These are phyloP conservation scores for Sminthurinus aureus DNA, from an alignment of 2,888 invertebrate genomes.

Conservation along the genomic window DNA sequence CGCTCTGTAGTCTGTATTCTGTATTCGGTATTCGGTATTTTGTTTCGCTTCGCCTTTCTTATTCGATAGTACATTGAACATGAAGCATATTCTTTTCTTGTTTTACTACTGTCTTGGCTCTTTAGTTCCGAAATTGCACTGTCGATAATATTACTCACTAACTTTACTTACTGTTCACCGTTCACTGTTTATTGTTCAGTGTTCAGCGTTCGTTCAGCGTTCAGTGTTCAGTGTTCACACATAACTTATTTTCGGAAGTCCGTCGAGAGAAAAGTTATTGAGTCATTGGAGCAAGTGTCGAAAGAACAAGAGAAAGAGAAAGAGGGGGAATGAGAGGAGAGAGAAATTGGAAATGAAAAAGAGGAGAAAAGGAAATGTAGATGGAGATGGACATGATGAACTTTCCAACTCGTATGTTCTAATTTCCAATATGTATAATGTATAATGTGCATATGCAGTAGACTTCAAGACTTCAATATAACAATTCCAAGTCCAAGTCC, in stretches of 20 bases:
- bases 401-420: neutral
- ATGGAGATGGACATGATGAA: slow-evolving; percentile 4
- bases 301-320: too few species aligned
- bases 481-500: neutral
- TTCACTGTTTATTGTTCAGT: neutral
- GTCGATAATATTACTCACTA: neutral
- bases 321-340: neutral
- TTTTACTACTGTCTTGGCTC: too few species aligned
- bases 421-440: neutral
- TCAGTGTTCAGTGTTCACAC: neutral
- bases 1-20: too few species aligned
- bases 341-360: neutral
- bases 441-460: neutral
- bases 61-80: too few species aligned
- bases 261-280: neutral
- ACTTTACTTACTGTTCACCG: neutral
- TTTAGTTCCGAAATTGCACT: too few species aligned
- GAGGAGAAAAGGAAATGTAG: neutral
- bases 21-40: too few species aligned
- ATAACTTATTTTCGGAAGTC: neutral
- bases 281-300: neutral
- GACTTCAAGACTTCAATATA: neutral
- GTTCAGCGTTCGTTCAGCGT: neutral
- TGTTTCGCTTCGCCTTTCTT: too few species aligned
- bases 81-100: too few species aligned